Evolutionary conservation across 2,113 vertebrate species (phyloP).

Genomic region (Mungos mungo): DNA sequence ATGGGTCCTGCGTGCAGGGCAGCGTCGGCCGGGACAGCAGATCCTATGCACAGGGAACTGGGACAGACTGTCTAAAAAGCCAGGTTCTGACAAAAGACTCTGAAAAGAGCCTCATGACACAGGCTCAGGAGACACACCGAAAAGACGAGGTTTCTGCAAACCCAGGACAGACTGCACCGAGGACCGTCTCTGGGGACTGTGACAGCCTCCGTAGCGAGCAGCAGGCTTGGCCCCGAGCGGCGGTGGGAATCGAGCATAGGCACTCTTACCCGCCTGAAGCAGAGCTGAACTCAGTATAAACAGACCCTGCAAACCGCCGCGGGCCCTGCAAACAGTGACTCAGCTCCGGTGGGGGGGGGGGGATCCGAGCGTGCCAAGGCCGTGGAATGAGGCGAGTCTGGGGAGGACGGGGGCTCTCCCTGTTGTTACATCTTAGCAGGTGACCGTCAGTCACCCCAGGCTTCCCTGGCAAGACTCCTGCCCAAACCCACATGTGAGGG

Average conservation of each 20-base stretch:
- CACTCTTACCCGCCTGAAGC: background rate
- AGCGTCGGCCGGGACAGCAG: background rate
- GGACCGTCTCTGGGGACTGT: background rate
- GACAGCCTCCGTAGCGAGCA: background rate
- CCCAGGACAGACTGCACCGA: background rate
- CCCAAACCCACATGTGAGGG: background rate
- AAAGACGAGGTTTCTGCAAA: background rate
- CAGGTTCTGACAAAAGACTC: background rate
- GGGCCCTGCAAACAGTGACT: background rate
- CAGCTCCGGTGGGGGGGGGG: background rate
- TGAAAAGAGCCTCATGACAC: background rate
- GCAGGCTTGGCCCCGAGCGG: background rate
- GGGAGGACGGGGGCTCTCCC: background rate
- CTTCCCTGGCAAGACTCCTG: background rate
- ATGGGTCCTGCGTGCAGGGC: accelerated
- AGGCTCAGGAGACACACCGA: background rate
- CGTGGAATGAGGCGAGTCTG: accelerated
- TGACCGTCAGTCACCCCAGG: background rate
- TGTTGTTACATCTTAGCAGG: background rate
- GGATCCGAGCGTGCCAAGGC: background rate
- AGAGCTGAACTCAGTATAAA: background rate
- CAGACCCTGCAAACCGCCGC: background rate
- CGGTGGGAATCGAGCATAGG: background rate
- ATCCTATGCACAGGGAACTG: background rate
- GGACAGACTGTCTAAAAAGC: background rate